These are phyloP conservation scores for Stenodera caucasica DNA, from an alignment of 2,888 invertebrate species.

Conservation along the genomic window DNA sequence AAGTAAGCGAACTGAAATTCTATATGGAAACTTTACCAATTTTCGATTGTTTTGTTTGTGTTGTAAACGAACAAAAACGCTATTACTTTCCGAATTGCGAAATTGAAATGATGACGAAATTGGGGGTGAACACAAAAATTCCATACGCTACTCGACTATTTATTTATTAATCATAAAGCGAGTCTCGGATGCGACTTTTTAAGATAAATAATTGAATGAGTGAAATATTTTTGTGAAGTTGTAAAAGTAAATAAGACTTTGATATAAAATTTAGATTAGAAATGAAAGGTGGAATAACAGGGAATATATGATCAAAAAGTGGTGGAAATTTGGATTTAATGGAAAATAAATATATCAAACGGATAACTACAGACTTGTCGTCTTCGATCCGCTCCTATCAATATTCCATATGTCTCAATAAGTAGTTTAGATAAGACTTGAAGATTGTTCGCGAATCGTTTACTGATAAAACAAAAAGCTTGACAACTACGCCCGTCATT, in stretches of 20 bases:
- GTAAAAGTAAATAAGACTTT: conserved; percentile 12
- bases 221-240: neutral
- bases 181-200: neutral
- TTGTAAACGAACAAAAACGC: no score
- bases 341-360: conserved; percentile 28
- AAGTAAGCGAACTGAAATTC: no score
- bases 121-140: neutral
- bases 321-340: conserved; percentile 13
- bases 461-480: conserved; percentile 51
- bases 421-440: conserved; percentile 36
- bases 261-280: conserved; percentile 16
- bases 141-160: neutral
- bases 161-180: conserved; percentile 13
- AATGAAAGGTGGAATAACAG: conserved; percentile 21
- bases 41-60: neutral
- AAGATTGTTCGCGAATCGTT: conserved; percentile 46
- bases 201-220: conserved; percentile 10
- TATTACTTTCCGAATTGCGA: neutral
- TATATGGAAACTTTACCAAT: conserved; percentile 7
- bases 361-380: neutral
- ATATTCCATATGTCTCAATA: neutral
- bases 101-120: neutral
- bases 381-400: neutral
- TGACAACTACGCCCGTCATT: conserved; percentile 50
- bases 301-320: conserved; percentile 24